Evolutionary conservation across 2,113 vertebrate genomes (phyloP).

Genomic region (Trochalopteron elliotii): DNA sequence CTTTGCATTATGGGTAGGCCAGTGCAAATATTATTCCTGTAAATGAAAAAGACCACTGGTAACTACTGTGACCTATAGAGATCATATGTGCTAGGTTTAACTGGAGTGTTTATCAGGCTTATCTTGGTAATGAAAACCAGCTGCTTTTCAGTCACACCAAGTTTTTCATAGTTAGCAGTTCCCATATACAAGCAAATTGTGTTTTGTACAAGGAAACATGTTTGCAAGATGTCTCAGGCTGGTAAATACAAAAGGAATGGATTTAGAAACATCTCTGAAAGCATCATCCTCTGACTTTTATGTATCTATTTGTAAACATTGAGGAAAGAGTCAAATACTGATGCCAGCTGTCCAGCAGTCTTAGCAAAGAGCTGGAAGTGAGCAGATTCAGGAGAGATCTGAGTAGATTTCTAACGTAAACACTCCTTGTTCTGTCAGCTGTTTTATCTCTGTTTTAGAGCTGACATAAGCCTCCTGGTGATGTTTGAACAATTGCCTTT

Average conservation of each 20-base stretch:
- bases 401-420: not conserved
- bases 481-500: not conserved
- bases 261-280: not conserved
- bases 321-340: not conserved
- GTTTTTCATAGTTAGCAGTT: not conserved
- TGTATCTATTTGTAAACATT: not conserved
- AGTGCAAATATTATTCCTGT: conserved; percentile 49
- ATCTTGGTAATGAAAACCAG: conserved; percentile 37
- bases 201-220: not conserved
- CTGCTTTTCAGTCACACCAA: not conserved
- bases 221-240: not conserved
- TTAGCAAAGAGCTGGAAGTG: not conserved
- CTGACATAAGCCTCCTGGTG: not conserved
- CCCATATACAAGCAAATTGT: not conserved
- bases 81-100: conserved; percentile 24
- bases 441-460: not conserved
- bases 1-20: not conserved
- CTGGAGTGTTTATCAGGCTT: not conserved
- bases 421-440: not conserved
- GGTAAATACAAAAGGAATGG: not conserved
- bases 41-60: conserved; percentile 30
- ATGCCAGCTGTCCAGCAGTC: not conserved
- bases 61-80: conserved; percentile 17
- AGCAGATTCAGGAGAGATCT: not conserved
- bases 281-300: not conserved